Base-by-base conservation (phyloP, 1,140 invertebrate genomes). In the Drosophila repletoides region DNA sequence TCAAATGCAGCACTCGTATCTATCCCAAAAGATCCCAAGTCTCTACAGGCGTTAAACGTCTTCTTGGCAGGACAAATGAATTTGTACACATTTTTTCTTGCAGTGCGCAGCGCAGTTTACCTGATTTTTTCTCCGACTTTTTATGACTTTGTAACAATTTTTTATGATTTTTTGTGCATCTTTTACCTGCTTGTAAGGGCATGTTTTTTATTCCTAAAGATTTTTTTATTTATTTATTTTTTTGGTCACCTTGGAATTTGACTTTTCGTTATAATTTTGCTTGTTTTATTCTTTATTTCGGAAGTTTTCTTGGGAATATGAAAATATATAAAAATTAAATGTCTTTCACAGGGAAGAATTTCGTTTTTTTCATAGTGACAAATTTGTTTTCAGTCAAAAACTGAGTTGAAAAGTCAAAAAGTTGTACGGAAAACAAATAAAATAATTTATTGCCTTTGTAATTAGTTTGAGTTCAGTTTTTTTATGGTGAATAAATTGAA, bases 121-220 rank as follows among this genome's bases (percentile, higher is more conserved):
- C 52, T 53, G 40, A 28, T n/a, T n/a, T n/a, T n/a, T n/a, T n/a
- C n/a, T n/a, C 63, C 66, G 75, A 79, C 75, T 86, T 84, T 83
- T 84, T 84, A 84, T 71, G 79, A 86, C 79, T 84, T 84, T 84
- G 79, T 84, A 84, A 84, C 79, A 72, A 79, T 84, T 84, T 84
- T 83, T 83, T 83, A 83, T 84, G 80, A 79, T 77, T 66, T 76
- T 53, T 38, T 59, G 46, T 59, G 52, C 59, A 70, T 64, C 59
- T 70, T 65, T 72, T 72, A 70, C 70, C 70, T 70, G 66, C 46
- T 40, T 28, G 19, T 5, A 49, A n/a, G 15, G 4, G 19, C 33
- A 52, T 26, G 45, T 41, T 80, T 51, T 80, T 71, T 69, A 69
- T 60, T 61, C 46, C 45, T 66, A 55, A 56, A 74, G 65, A 70